phyloP scores from a whole-genome alignment of 2,113 vertebrate genomes.

The Orycteropus afer region DNA sequence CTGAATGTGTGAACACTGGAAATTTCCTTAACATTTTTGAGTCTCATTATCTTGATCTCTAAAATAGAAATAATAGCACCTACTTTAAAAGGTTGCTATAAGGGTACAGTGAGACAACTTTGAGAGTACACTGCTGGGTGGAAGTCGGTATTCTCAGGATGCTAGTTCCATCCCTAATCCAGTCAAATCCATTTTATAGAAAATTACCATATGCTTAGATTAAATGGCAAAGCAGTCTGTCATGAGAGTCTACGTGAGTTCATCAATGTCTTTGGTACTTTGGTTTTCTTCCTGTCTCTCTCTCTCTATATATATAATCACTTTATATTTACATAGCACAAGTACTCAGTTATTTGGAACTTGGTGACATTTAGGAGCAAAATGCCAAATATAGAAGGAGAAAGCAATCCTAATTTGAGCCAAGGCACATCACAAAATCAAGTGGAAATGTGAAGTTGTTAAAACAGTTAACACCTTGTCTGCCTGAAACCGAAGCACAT shows the following conservation, averaged over 20 bases:
- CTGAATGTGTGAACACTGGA: background rate
- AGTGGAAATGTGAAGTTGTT: background rate
- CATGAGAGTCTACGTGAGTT: background rate
- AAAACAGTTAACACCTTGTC: background rate
- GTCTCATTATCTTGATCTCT: background rate
- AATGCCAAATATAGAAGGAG: background rate
- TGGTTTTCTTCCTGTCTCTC: too few relatives aligned
- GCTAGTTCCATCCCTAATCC: background rate
- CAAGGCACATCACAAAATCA: background rate
- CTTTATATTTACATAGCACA: background rate
- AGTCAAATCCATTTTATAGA: background rate
- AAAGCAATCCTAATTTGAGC: background rate
- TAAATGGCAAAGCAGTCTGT: background rate
- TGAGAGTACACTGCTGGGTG: background rate
- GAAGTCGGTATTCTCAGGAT: background rate
- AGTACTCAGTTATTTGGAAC: background rate
- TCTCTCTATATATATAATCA: background rate
- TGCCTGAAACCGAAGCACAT: background rate
- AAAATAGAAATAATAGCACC: background rate
- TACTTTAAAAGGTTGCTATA: rapidly evolving
- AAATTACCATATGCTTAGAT: background rate
- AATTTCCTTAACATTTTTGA: background rate
- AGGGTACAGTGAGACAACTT: background rate
- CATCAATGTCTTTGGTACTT: background rate
- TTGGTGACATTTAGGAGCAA: background rate